A percentile compares a stretch with the other conserved stretches of the same genome.
Conservation (phyloP, 1,140 invertebrate genomes). For the Trichomalopsis sarcophagae region DNA sequence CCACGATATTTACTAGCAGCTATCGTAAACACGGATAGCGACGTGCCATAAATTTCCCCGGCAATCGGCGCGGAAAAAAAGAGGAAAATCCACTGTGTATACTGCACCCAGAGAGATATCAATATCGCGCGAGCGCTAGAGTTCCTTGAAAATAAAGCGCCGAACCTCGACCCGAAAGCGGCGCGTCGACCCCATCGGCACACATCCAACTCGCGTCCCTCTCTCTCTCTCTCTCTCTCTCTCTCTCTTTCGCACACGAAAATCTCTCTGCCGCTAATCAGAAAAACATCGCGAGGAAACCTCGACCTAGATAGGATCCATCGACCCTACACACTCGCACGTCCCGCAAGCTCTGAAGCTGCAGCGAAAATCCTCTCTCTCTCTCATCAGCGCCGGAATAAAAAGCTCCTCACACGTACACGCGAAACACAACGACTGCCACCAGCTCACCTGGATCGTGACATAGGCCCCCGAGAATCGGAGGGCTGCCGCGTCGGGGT, state of each 20-base stretch:
- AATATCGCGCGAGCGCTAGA: not conserved
- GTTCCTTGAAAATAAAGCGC: slow-evolving; percentile 10
- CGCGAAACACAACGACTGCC: not conserved
- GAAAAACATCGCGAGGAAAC: slow-evolving; percentile 6
- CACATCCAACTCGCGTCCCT: slow-evolving; percentile 4
- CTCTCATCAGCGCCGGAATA: not conserved
- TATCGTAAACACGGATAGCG: not conserved
- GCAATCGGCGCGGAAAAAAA: not conserved
- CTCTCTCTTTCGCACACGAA: not conserved
- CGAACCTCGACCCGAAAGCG: slow-evolving; percentile 41
- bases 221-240: not conserved
- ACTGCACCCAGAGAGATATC: not conserved
- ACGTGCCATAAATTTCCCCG: not conserved
- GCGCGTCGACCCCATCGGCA: slow-evolving; percentile 45
- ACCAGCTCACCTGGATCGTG: slow-evolving; percentile 40
- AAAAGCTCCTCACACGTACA: not conserved
- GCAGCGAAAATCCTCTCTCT: not conserved
- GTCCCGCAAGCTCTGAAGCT: too few species aligned
- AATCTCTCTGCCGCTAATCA: not conserved
- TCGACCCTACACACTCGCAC: slow-evolving; percentile 15
- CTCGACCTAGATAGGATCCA: slow-evolving; percentile 43
- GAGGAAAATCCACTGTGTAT: not conserved
- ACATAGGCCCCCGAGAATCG: slow-evolving; percentile 26
- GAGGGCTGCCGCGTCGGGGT: slow-evolving; percentile 18
- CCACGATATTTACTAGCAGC: not conserved